phyloP scores from a whole-genome alignment of 2,797 vertebrate genomes.

The Myotis pilosus region DNA sequence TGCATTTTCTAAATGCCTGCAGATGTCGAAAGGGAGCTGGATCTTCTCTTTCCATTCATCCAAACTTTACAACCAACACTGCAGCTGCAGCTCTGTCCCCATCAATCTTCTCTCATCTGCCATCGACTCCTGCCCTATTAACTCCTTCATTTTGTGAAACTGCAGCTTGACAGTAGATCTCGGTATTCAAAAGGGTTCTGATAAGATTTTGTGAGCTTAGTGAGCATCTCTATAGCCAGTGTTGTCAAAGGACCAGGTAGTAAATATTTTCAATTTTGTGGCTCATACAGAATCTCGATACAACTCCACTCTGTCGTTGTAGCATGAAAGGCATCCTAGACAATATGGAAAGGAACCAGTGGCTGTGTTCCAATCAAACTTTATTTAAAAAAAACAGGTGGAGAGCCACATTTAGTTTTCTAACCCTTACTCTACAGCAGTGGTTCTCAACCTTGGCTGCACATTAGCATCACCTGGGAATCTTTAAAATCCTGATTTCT shows the following conservation, averaged over 20 bases:
- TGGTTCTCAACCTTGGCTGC: too few species aligned
- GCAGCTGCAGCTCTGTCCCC: not conserved
- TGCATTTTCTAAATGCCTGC: not conserved
- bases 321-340: not conserved
- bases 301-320: not conserved
- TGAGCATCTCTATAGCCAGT: not conserved
- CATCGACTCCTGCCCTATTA: not conserved
- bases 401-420: not conserved
- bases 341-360: not conserved
- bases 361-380: not conserved
- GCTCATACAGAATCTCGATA: not conserved
- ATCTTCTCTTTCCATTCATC: not conserved
- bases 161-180: not conserved
- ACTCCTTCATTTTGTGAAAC: not conserved
- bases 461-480: too few species aligned
- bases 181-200: not conserved
- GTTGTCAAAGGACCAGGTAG: not conserved
- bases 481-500: too few species aligned
- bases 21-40: not conserved
- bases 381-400: not conserved
- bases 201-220: not conserved
- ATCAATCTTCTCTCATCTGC: not conserved
- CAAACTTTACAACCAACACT: not conserved
- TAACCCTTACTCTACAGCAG: not conserved
- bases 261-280: not conserved